Conservation (phyloP, 2,113 vertebrate genomes). For the Cranoglanis bouderius region DNA sequence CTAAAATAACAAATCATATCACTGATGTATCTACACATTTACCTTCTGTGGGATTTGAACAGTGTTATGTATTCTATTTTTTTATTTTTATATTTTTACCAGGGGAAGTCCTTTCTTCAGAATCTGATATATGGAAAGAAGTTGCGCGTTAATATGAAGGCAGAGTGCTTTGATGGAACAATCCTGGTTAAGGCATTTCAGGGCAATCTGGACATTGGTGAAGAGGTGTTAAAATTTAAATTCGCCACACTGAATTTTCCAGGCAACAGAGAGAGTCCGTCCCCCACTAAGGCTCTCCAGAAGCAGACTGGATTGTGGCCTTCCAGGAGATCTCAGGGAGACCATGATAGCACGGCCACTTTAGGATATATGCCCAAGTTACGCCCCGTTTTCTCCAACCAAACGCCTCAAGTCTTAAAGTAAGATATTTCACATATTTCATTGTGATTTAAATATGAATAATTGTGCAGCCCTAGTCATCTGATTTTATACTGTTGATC, state of each 20-base stretch:
- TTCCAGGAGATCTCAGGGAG: slow-evolving; percentile 29
- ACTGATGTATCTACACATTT: too few relatives aligned
- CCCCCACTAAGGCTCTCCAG: slow-evolving; percentile 55
- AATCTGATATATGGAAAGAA: slow-evolving; percentile 77
- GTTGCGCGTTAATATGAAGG: slow-evolving; percentile 73
- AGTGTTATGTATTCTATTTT: not conserved
- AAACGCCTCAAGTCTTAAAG: slow-evolving; percentile 50
- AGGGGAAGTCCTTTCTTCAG: slow-evolving; percentile 78
- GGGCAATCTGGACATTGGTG: slow-evolving; percentile 72
- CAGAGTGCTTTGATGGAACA: slow-evolving; percentile 70
- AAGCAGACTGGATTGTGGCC: slow-evolving; percentile 52
- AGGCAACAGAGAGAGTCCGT: slow-evolving; percentile 40
- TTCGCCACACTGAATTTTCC: slow-evolving; percentile 68
- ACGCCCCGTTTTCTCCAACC: slow-evolving; percentile 48
- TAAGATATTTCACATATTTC: slow-evolving; percentile 41
- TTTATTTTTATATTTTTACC: slow-evolving; percentile 40
- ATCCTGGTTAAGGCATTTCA: slow-evolving; percentile 72
- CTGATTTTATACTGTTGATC: not conserved
- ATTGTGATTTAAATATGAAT: not conserved
- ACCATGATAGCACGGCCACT: slow-evolving; percentile 21
- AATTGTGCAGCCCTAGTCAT: not conserved
- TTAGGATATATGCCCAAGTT: slow-evolving; percentile 52
- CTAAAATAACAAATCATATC: not conserved
- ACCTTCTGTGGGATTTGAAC: too few relatives aligned
- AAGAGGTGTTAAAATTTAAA: slow-evolving; percentile 77